Percentiles rank a stretch among this genome's conserved stretches.
phyloP scores from a whole-genome alignment of 92 coral and sea anemone genomes.

The Siderastrea siderea region DNA sequence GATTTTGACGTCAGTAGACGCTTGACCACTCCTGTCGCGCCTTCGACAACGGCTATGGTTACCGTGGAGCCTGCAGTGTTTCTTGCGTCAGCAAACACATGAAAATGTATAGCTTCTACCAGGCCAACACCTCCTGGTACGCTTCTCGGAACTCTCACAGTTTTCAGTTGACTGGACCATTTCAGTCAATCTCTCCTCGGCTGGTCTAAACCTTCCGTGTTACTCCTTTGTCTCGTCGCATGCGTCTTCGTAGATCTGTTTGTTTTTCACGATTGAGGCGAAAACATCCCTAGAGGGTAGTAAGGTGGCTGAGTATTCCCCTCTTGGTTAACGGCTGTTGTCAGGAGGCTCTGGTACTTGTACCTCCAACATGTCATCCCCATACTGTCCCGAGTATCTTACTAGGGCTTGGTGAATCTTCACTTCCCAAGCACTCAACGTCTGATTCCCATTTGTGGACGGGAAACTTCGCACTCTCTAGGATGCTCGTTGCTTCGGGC shows the following conservation, averaged over 20 bases:
- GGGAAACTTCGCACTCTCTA: not conserved
- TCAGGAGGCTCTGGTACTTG: not conserved
- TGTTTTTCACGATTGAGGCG: slow-evolving; percentile 43
- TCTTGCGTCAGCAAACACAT: slow-evolving; percentile 79
- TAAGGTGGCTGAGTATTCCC: slow-evolving; percentile 51
- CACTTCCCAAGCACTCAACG: slow-evolving; percentile 7
- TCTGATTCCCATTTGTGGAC: too few relatives aligned
- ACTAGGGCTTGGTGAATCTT: slow-evolving; percentile 43
- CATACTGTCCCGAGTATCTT: slow-evolving; percentile 68
- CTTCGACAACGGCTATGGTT: slow-evolving; percentile 65
- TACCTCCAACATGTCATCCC: slow-evolving; percentile 50
- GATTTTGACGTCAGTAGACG: slow-evolving; percentile 78
- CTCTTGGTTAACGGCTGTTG: slow-evolving; percentile 53
- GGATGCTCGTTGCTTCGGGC: slow-evolving; percentile 38
- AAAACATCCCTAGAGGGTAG: slow-evolving; percentile 17
- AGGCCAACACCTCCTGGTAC: slow-evolving; percentile 14
- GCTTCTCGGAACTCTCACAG: slow-evolving; percentile 61
- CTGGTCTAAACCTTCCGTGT: slow-evolving; percentile 31
- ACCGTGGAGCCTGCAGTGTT: slow-evolving; percentile 69
- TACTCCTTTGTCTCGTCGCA: slow-evolving; percentile 63
- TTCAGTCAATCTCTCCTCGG: slow-evolving; percentile 37
- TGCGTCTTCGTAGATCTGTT: slow-evolving; percentile 64
- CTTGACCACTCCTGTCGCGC: slow-evolving; percentile 49
- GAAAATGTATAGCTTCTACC: slow-evolving; percentile 53
- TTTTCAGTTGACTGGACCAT: slow-evolving; percentile 62